Evolutionary conservation across 2,797 vertebrate genomes (phyloP), one percentile per base, ranked within the genome.

Genomic region (Darevskia mixta): DNA sequence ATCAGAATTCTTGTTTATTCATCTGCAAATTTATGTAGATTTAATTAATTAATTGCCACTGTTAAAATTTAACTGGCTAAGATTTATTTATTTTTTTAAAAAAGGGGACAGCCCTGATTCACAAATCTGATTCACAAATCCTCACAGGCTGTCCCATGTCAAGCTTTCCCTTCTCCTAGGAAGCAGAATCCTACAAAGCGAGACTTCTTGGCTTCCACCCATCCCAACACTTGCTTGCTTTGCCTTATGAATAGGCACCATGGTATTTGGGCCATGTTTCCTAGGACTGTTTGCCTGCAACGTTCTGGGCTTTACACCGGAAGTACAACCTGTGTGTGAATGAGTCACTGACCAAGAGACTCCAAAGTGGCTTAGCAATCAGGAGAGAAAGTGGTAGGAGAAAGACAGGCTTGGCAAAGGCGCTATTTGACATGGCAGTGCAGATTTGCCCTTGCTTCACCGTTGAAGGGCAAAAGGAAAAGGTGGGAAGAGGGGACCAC

Each of bases 281-380:
- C 69, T 78, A 88, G 89, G 84, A 92, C 38, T 95, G 92, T 89
- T 94, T 94, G 90, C 87, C 88, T 94, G 90, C 71, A 87, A 76
- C 92, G 91, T 93, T 94, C 83, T 79, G 80, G 0, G 87, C 86
- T 91, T 49, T 94, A 86, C 82, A 92, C 72, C 41, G 83, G 95
- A 84, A 93, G 55, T 77, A 94, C 79, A 94, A 87, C 90, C 92
- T 81, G n/a, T 78, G 85, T 66, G 88, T 79, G 79, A 86, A 83
- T 90, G 78, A 86, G 79, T 86, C 80, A 84, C 69, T 69, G 81
- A 83, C 13, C 67, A 88, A 82, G 88, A 92, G 88, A 93, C 90
- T 49, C 49, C 49, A 49, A 15, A 55, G 13, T 43, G 35, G 23
- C 11, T 11, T 20, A 23, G 49, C 2, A 1, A 23, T 23, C 61